These are phyloP conservation scores for Nesometra sesokonis DNA, from an alignment of 35 echinoderm and acorn worm species.

Conservation along the genomic window DNA sequence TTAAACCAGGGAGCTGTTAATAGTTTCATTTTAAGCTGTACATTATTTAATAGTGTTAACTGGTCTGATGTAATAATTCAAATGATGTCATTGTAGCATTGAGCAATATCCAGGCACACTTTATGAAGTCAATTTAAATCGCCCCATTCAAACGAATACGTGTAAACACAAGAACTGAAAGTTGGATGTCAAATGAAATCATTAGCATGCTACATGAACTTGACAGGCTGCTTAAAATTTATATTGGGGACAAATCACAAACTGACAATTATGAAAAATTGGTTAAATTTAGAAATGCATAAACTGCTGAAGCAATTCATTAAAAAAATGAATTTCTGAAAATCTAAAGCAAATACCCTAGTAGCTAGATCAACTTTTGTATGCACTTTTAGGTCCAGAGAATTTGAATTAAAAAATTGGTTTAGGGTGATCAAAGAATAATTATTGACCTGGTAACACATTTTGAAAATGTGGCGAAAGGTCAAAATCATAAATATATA, in stretches of 20 bases:
- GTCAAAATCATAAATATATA: no score
- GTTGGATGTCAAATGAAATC: background rate
- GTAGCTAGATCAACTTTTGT: no score
- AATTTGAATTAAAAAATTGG: no score
- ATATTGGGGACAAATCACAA: background rate
- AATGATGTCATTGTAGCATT: background rate
- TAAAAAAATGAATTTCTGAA: background rate
- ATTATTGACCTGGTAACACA: no score
- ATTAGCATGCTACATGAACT: background rate
- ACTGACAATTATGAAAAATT: background rate
- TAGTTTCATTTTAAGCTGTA: background rate
- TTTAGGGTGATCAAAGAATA: no score
- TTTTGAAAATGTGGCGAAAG: no score
- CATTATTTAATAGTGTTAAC: background rate
- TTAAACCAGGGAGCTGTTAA: no score
- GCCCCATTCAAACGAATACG: background rate
- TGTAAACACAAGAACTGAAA: background rate
- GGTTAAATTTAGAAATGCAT: background rate
- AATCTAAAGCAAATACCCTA: no score
- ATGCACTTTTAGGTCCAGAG: no score
- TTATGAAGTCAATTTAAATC: background rate
- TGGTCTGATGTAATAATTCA: background rate
- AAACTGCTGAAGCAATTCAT: background rate
- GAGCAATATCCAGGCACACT: background rate
- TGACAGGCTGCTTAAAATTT: background rate